Conservation (phyloP, 92 coral and sea anemone genomes). For the Parazoanthus swiftii region DNA sequence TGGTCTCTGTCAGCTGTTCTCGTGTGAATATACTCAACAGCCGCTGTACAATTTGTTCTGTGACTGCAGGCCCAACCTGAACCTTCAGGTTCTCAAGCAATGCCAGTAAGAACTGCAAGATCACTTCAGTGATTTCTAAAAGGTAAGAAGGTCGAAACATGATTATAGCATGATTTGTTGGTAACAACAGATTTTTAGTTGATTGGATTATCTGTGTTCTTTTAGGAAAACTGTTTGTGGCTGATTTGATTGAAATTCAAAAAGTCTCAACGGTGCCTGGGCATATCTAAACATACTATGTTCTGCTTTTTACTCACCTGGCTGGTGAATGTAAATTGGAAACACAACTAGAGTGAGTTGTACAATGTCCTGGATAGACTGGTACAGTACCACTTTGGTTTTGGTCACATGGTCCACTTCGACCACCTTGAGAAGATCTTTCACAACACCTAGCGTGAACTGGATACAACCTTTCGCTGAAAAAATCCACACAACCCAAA, state of each 20-base stretch:
- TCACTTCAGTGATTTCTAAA: constrained; percentile 84
- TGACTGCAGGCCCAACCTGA: constrained; percentile 86
- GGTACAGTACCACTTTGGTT: constrained; percentile 86
- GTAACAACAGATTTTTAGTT: not conserved
- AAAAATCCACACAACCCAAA: not conserved
- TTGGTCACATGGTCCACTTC: constrained; percentile 93
- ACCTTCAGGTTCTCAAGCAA: constrained; percentile 86
- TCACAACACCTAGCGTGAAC: constrained; percentile 75
- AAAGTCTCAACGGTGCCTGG: no score
- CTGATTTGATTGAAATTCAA: no score
- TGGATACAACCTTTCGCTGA: constrained; percentile 75
- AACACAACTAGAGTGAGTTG: constrained; percentile 86
- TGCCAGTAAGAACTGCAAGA: constrained; percentile 84
- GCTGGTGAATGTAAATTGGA: constrained; percentile 85
- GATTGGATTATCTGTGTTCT: not conserved
- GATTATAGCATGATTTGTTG: not conserved
- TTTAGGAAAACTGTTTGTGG: not conserved
- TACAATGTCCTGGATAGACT: constrained; percentile 86
- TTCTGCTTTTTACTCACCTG: constrained; percentile 58
- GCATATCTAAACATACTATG: no score
- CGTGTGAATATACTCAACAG: constrained; percentile 85
- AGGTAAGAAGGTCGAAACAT: not conserved
- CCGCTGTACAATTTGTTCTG: constrained; percentile 90
- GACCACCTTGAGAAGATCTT: constrained; percentile 81
- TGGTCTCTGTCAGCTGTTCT: constrained; percentile 82